phyloP scores from a whole-genome alignment of 2,797 vertebrate genomes.

The Agapornis canus region DNA sequence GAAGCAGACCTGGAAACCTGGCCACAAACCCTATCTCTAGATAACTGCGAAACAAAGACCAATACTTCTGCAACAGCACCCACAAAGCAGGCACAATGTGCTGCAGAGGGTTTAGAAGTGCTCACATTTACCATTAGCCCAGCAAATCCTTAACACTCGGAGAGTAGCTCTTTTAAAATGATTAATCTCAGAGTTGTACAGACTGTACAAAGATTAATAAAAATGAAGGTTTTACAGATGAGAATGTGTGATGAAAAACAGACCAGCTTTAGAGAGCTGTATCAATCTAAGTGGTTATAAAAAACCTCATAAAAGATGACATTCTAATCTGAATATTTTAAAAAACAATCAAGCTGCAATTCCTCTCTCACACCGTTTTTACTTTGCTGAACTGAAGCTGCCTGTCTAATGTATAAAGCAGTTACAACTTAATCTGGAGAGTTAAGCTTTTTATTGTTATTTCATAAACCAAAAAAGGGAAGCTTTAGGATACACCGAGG shows the following conservation, averaged over 20 bases:
- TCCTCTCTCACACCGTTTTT: constrained; percentile 68
- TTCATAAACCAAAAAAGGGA: constrained; percentile 60
- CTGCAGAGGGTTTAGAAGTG: not conserved
- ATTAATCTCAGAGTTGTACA: constrained; percentile 74
- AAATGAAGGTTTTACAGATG: constrained; percentile 78
- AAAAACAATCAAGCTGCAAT: constrained; percentile 49
- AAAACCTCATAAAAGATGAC: constrained; percentile 68
- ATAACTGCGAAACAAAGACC: constrained; percentile 35
- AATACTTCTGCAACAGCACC: not conserved
- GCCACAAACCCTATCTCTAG: constrained; percentile 6
- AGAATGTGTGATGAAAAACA: constrained; percentile 76
- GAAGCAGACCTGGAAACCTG: constrained; percentile 1
- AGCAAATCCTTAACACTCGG: constrained; percentile 41
- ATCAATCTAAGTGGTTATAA: constrained; percentile 72
- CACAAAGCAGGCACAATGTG: not conserved
- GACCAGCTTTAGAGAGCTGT: constrained; percentile 74
- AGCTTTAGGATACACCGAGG: constrained; percentile 28
- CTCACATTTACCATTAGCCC: constrained; percentile 12
- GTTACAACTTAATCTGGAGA: constrained; percentile 50
- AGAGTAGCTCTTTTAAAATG: constrained; percentile 74
- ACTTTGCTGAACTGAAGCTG: constrained; percentile 37
- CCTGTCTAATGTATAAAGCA: constrained; percentile 43
- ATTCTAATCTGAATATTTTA: constrained; percentile 71
- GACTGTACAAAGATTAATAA: constrained; percentile 77
- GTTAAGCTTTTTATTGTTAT: constrained; percentile 58